Evolutionary conservation across 2,888 invertebrate species (phyloP).

Genomic region (Ichneumoninae sp.): DNA sequence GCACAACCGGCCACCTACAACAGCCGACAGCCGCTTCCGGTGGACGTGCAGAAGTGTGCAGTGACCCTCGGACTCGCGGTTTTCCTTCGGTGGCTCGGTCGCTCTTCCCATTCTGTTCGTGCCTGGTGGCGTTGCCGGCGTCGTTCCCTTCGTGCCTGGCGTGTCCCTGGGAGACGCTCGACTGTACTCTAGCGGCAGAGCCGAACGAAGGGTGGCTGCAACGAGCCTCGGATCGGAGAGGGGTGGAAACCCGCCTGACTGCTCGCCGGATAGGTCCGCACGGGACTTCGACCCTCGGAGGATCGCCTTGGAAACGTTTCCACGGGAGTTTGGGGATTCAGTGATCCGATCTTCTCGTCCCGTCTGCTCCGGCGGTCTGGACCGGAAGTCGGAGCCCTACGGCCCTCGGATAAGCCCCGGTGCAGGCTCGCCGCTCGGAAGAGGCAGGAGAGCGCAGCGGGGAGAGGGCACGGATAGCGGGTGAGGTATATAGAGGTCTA

Average conservation of each 20-base stretch:
- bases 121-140: slow-evolving; percentile 42
- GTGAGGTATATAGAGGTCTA: neutral
- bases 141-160: slow-evolving; percentile 44
- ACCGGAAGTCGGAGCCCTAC: neutral
- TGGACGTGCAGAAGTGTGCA: neutral
- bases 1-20: neutral
- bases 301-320: neutral
- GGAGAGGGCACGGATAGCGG: neutral
- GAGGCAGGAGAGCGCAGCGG: neutral
- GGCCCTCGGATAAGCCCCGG: neutral
- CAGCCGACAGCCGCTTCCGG: neutral
- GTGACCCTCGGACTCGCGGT: neutral
- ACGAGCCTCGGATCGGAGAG: slow-evolving; percentile 43
- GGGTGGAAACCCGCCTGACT: slow-evolving; percentile 18
- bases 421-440: neutral
- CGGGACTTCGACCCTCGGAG: slow-evolving; percentile 3
- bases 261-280: slow-evolving; percentile 1
- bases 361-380: neutral
- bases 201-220: slow-evolving; percentile 63
- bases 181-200: slow-evolving; percentile 21
- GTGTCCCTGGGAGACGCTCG: slow-evolving; percentile 57
- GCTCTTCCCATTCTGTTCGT: slow-evolving; percentile 9
- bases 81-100: neutral
- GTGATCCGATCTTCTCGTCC: neutral
- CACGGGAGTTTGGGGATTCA: neutral